Conservation (phyloP, 2,888 invertebrate genomes). For the Drosophila vallismaia region DNA sequence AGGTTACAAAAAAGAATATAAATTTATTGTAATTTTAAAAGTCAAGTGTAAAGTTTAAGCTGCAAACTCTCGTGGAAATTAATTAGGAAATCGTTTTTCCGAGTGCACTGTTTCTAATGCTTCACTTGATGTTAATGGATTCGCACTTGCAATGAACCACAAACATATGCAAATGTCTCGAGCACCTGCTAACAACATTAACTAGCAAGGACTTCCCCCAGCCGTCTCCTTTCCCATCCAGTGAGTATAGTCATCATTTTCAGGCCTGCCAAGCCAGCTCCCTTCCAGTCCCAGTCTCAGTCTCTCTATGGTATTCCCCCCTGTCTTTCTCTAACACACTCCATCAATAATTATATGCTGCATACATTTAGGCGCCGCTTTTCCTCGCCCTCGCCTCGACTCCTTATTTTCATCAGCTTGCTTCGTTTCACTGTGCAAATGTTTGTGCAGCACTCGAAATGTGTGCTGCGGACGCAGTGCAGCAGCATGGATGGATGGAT, state of each 20-base stretch:
- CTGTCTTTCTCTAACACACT: slow-evolving; percentile 42
- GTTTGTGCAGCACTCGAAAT: slow-evolving; percentile 71
- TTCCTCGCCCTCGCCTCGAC: slow-evolving; percentile 5
- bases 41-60: too few relatives aligned
- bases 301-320: slow-evolving; percentile 18
- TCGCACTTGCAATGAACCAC: slow-evolving; percentile 77
- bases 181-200: slow-evolving; percentile 78
- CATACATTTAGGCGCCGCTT: slow-evolving; percentile 65
- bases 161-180: slow-evolving; percentile 78
- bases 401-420: slow-evolving; percentile 22
- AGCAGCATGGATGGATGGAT: slow-evolving; percentile 4
- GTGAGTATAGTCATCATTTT: slow-evolving; percentile 58
- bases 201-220: slow-evolving; percentile 57
- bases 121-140: slow-evolving; percentile 76
- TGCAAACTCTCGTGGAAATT: too few relatives aligned
- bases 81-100: slow-evolving; percentile 4
- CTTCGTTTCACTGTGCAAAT: slow-evolving; percentile 73
- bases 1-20: too few relatives aligned
- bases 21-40: too few relatives aligned
- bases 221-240: too few relatives aligned
- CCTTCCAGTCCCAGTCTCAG: background rate
- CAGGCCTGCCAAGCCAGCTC: slow-evolving; percentile 37
- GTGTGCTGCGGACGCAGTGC: slow-evolving; percentile 44
- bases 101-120: slow-evolving; percentile 39
- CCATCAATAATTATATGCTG: slow-evolving; percentile 78